Evolutionary conservation across 2,888 invertebrate genomes (phyloP).

Genomic region (Ganaspis brasiliensis): DNA sequence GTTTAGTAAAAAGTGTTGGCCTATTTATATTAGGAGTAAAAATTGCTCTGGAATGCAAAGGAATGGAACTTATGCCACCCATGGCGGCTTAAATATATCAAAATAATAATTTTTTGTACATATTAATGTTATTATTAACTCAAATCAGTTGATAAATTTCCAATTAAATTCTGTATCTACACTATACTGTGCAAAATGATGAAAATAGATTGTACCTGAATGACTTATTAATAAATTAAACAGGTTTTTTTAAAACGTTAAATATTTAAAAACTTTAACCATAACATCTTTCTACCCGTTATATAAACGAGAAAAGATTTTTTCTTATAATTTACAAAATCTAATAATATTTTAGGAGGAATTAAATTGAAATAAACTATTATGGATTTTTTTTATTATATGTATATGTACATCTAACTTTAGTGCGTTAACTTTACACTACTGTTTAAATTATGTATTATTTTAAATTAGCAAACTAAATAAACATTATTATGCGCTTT

Average conservation of each 20-base stretch:
- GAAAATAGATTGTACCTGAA: constrained; percentile 2
- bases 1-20: constrained; percentile 90
- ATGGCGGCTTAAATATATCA: constrained; percentile 44
- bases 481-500: too few species aligned
- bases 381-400: too few species aligned
- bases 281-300: too few species aligned
- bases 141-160: not conserved
- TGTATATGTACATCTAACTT: too few species aligned
- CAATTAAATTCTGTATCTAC: not conserved
- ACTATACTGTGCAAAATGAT: not conserved
- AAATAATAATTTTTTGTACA: not conserved
- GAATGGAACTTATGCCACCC: constrained; percentile 88
- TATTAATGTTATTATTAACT: not conserved
- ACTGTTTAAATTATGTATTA: too few species aligned
- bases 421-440: too few species aligned
- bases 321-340: too few species aligned
- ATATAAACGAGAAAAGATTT: too few species aligned
- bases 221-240: not conserved
- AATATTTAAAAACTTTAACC: not conserved
- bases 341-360: too few species aligned
- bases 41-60: constrained; percentile 89
- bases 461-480: too few species aligned
- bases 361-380: too few species aligned
- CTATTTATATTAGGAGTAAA: constrained; percentile 89
- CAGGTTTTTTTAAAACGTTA: not conserved